Evolutionary conservation across 2,113 vertebrate species (phyloP).

Genomic region (Elephantulus edwardii): DNA sequence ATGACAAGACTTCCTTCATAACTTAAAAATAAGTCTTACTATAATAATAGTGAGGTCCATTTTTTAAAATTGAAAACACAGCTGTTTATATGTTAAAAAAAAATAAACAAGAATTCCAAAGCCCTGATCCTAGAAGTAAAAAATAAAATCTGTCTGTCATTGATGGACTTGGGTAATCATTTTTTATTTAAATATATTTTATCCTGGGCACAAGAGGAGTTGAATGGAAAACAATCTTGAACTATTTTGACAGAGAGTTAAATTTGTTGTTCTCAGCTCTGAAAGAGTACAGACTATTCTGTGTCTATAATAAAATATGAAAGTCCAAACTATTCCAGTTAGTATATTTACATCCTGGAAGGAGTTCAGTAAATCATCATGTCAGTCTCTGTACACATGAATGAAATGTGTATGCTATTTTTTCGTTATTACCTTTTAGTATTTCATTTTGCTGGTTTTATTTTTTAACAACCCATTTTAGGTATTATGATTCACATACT

Average conservation of each 20-base stretch:
- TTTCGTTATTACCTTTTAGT: slow-evolving; percentile 29
- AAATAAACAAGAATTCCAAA: not conserved
- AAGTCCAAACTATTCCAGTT: slow-evolving; percentile 2
- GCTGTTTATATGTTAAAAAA: no score
- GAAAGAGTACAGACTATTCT: slow-evolving; percentile 21
- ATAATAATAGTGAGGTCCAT: no score
- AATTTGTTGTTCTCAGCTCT: slow-evolving; percentile 22
- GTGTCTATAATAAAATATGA: slow-evolving; percentile 36
- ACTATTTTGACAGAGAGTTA: slow-evolving; percentile 37
- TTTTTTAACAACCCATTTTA: slow-evolving; percentile 27
- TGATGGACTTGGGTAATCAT: not conserved
- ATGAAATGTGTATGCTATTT: not conserved
- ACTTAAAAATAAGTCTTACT: no score
- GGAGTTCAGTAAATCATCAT: slow-evolving; percentile 1
- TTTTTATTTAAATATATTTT: slow-evolving; percentile 31
- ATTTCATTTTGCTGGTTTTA: slow-evolving; percentile 53
- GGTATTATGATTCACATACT: not conserved
- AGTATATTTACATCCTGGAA: slow-evolving; percentile 3
- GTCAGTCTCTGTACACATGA: not conserved
- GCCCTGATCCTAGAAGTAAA: not conserved
- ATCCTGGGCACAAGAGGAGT: not conserved
- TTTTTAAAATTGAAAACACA: no score
- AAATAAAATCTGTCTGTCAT: slow-evolving; percentile 11
- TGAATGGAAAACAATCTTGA: not conserved
- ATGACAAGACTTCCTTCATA: no score